Evolutionary conservation across 1,140 invertebrate genomes (phyloP).

Genomic region (Heliconius nattereri): DNA sequence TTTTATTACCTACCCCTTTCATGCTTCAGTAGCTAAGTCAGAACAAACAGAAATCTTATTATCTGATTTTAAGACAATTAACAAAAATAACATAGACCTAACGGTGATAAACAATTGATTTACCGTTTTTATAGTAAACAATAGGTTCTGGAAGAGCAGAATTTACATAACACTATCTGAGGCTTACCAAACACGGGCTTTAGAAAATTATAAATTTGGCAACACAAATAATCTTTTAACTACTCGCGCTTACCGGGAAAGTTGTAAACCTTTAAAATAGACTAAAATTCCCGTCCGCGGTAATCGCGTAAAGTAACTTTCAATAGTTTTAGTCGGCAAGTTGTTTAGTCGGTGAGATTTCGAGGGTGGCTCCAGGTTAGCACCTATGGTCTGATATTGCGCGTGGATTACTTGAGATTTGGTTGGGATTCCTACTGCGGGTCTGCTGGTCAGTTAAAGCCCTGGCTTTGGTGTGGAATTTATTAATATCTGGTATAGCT

Average conservation of each 20-base stretch:
- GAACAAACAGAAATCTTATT: background rate
- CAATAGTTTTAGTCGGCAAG: conserved; percentile 69
- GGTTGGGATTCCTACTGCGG: conserved; percentile 43
- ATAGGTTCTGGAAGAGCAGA: conserved; percentile 24
- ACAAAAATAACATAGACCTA: background rate
- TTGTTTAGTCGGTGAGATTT: conserved; percentile 52
- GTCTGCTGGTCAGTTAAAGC: conserved; percentile 71
- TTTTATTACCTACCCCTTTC: background rate
- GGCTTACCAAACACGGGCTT: conserved; percentile 51
- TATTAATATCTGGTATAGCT: conserved; percentile 49
- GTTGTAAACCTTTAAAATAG: conserved; percentile 62
- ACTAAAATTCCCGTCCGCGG: conserved; percentile 45
- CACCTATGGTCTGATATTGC: conserved; percentile 73
- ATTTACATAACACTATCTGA: conserved; percentile 65
- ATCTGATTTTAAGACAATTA: conserved; percentile 2
- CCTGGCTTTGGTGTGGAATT: conserved; percentile 55
- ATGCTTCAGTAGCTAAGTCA: background rate
- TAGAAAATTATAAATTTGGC: conserved; percentile 59
- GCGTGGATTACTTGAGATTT: conserved; percentile 76
- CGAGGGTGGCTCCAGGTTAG: conserved; percentile 65
- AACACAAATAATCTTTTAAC: conserved; percentile 64
- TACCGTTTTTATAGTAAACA: conserved; percentile 22
- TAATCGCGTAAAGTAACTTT: conserved; percentile 73
- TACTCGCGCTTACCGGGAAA: conserved; percentile 41
- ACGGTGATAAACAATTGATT: conserved; percentile 24